Evolutionary conservation across 2,888 invertebrate species (phyloP), one percentile per base, ranked within the genome.

Genomic region (Ephialtes manifestator): DNA sequence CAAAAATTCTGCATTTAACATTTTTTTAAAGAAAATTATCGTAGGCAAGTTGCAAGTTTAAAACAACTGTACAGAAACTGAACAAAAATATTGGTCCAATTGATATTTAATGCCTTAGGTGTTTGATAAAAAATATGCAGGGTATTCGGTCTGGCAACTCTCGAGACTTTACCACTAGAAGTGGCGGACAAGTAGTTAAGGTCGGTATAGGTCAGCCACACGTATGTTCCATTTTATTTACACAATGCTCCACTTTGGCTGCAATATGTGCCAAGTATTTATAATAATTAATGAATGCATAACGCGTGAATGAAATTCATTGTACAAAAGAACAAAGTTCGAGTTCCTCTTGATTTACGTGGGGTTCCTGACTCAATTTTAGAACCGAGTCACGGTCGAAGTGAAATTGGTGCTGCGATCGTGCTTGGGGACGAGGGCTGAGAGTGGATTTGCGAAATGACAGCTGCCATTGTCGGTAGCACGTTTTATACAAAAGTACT

Each of bases 371-470:
- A 76, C 63, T 43, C 51, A 65, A 65, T 82, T 92, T 90, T 88
- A 84, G 88, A 90, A 90, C 87, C 90, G 90, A 92, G 92, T 91
- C 92, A 92, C 92, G 93, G 92, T 90, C 90, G 89, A 90, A 91
- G 93, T 92, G 92, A 93, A 93, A 93, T 93, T 93, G 90, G 89
- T 90, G 91, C 90, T 92, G 90, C 80, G 85, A 55, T 82, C 86
- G 83, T 81, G 77, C 76, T 81, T 84, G 58, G 70, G 63, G 74
- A 77, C 84, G 80, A 55, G 68, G 67, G 55, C 70, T 76, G 70
- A 79, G 79, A 75, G 68, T 65, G 74, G 70, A 86, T 68, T 91
- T 92, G 88, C 89, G 90, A 91, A 90, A 92, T 88, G 55, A 55
- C 20, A 48, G 20, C 31, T 63, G 46, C 43, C 35, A 28, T 31